Percentiles rank a stretch among this genome's conserved stretches.
Evolutionary conservation across 2,888 invertebrate genomes (phyloP).

Genomic region (Drosophila neutralis): DNA sequence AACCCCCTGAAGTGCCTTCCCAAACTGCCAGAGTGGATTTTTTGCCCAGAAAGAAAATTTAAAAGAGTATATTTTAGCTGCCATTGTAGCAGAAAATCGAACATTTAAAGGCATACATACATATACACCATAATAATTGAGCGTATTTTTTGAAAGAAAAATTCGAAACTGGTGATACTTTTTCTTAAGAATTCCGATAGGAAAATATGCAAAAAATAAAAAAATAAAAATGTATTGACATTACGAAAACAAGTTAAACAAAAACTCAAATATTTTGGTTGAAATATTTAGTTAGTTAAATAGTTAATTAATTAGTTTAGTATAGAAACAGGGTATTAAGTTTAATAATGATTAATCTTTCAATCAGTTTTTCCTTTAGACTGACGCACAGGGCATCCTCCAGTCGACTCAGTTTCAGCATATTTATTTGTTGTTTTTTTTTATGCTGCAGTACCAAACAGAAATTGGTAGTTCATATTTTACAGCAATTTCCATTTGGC

Average conservation of each 20-base stretch:
- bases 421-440: slow-evolving; percentile 41
- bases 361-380: not conserved
- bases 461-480: slow-evolving; percentile 79
- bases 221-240: not conserved
- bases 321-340: not conserved
- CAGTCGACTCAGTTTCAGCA: not conserved
- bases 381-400: slow-evolving; percentile 8
- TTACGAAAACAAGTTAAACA: not conserved
- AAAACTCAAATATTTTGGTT: not conserved
- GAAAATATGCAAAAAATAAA: not conserved
- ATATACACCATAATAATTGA: not conserved
- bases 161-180: not conserved
- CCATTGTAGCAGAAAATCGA: not conserved
- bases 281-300: too few relatives aligned
- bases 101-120: not conserved
- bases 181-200: not conserved
- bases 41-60: slow-evolving; percentile 1
- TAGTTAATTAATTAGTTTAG: too few relatives aligned
- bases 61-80: slow-evolving; percentile 4
- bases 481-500: slow-evolving; percentile 80
- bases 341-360: not conserved
- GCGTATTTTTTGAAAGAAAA: not conserved
- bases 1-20: slow-evolving; percentile 48
- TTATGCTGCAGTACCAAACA: slow-evolving; percentile 53
- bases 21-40: slow-evolving; percentile 51